A percentile compares a stretch with the other conserved stretches of the same genome.
phyloP scores from a whole-genome alignment of 2,113 vertebrate genomes.

The Cairina moschata region DNA sequence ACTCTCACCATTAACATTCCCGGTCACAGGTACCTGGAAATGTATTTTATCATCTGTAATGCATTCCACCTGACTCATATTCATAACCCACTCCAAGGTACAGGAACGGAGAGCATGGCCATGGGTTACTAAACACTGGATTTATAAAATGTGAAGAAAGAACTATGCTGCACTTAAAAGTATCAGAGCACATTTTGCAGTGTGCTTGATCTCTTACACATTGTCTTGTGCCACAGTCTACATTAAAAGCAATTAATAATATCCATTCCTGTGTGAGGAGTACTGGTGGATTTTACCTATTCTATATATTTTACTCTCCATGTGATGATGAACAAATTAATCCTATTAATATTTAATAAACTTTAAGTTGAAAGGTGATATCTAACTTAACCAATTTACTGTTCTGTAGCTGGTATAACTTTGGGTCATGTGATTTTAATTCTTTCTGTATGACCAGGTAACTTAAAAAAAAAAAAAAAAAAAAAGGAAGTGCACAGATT shows the following conservation, averaged over 20 bases:
- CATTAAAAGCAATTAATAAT: constrained; percentile 76
- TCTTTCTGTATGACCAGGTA: constrained; percentile 82
- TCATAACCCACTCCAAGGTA: constrained; percentile 65
- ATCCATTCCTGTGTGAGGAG: constrained; percentile 56
- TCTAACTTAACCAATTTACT: constrained; percentile 80
- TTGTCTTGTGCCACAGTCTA: constrained; percentile 44
- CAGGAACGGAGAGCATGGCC: constrained; percentile 51
- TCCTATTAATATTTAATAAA: constrained; percentile 83
- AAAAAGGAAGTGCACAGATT: constrained; percentile 81
- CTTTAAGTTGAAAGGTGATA: constrained; percentile 80
- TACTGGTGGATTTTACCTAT: constrained; percentile 59
- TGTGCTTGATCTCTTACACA: constrained; percentile 31
- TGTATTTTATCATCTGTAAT: constrained; percentile 66
- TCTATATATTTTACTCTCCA: constrained; percentile 71
- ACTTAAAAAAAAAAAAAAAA: constrained; percentile 64
- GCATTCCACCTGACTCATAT: constrained; percentile 74
- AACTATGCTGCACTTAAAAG: constrained; percentile 72
- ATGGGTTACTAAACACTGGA: constrained; percentile 76
- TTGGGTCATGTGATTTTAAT: constrained; percentile 81
- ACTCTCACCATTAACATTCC: constrained; percentile 49
- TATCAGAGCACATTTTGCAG: constrained; percentile 31
- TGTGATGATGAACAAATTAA: constrained; percentile 79
- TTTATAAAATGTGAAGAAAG: constrained; percentile 73
- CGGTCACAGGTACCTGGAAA: constrained; percentile 58
- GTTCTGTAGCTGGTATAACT: constrained; percentile 73